Base-by-base conservation (phyloP, 92 coral and sea anemone species). In the Diadumene lineata region DNA sequence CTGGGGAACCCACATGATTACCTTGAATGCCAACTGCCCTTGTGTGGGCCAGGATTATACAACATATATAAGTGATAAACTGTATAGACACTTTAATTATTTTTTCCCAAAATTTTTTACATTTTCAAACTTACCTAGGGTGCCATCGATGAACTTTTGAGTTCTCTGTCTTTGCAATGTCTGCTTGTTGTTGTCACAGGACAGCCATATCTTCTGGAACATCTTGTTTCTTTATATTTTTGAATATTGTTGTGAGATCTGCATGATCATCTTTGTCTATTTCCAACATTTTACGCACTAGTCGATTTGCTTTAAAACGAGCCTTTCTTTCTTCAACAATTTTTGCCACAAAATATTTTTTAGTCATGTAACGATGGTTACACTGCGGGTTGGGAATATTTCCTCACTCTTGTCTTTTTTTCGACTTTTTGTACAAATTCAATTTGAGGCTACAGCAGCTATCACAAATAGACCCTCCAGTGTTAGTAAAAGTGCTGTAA, bases 131-230 rank as follows among this genome's bases (percentile, higher is more conserved):
- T 53, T 53, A 53, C 60, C 18, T 53, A 7, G 60, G 60, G n/a
- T 53, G 60, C 18, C 60, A 16, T 53, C 60, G 25, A 53, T 53
- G n/a, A 53, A 23, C 18, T 7, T 53, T 53, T 3, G 60, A 53
- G 8, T 53, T 53, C 25, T 53, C 60, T 53, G 4, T 53, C 25
- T 16, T 53, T 53, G 60, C 60, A 53, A 53, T 53, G 25, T 3
- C 60, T 2, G 25, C 60, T 22, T 53, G 60, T 22, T 53, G 60
- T 53, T 53, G 60, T 23, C 60, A 53, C 18, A 53, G 60, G n/a
- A 53, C 25, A 22, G 60, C 60, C 60, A 53, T 53, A 22, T 53
- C 60, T 53, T 53, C 60, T 16, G 60, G 60, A 22, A 53, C 18
- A 53, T 53, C 60, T 53, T 53, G 8, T 53, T 3, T 6, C 3